Base-by-base conservation (phyloP, 2,113 vertebrate species). In the Turnix velox region DNA sequence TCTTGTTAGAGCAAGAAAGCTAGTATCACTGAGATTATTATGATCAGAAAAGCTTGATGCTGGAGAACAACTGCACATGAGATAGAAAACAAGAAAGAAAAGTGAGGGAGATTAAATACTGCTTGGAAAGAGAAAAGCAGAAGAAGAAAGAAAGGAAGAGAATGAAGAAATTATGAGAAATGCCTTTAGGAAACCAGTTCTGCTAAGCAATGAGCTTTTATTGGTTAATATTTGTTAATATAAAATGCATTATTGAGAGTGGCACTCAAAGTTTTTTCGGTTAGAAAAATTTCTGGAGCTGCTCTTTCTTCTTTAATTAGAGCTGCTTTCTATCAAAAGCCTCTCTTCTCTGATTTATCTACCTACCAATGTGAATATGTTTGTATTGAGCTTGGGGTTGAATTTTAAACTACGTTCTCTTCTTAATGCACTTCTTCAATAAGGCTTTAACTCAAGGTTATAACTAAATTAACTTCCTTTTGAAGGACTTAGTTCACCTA, bases 361-460 rank as follows among this genome's bases (percentile, higher is more conserved):
- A 71, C 39, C 40, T 82, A 86, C 68, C 67, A 87, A 84, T 52
- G 75, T 75, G 67, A 93, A 59, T 83, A 55, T 4, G 57, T 85
- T 69, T 95, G 61, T 87, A 71, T 27, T 78, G 76, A 95, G 74
- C 62, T 95, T 94, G 43, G 88, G 74, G 19, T 71, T 67, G 43
- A 85, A 93, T 92, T 84, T 87, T 86, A 87, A 91, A 31, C 45
- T 79, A 88, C 88, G 91, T 84, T 89, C 95, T 94, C 65, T 86
- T 94, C 63, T 22, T 94, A 92, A 96, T 91, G 39, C 74, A 76
- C 67, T 93, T 74, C 52, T 87, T 87, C 82, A 76, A 46, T 30
- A 61, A 84, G 75, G 22, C 48, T 95, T 95, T 86, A 92, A 76
- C 65, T 86, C 58, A 87, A 94, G 93, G 49, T 95, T 94, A 93